Evolutionary conservation across 2,888 invertebrate species (phyloP).

Genomic region (Terebella lapidaria): DNA sequence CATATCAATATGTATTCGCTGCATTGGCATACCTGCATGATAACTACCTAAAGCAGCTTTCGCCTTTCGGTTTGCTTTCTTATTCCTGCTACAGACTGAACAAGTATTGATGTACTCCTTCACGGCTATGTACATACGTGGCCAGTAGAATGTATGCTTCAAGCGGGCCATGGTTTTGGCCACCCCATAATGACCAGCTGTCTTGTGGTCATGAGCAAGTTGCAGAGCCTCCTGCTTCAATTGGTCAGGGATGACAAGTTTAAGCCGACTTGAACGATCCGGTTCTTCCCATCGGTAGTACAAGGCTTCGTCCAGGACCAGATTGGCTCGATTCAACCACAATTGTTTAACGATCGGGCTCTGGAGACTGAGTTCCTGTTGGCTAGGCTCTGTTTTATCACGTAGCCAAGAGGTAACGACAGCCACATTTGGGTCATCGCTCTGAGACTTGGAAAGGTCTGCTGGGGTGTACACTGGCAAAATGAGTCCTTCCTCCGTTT

Average conservation of each 20-base stretch:
- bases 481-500: not conserved
- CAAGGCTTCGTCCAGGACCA: not conserved
- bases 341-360: not conserved
- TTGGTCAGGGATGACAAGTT: not conserved
- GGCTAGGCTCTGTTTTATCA: not conserved
- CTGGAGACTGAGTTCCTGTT: not conserved
- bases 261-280: not conserved
- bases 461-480: not conserved
- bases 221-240: not conserved
- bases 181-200: not conserved
- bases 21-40: not conserved
- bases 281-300: not conserved
- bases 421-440: not conserved
- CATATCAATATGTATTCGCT: slow-evolving; percentile 6
- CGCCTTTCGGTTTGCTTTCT: not conserved
- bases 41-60: not conserved
- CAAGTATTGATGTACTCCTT: not conserved
- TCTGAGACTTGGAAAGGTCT: not conserved
- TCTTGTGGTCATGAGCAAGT: slow-evolving; percentile 1
- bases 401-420: not conserved
- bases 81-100: not conserved
- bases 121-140: not conserved
- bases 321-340: not conserved
- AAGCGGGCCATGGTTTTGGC: not conserved
- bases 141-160: not conserved